phyloP scores from a whole-genome alignment of 2,888 invertebrate genomes.

The Lissocephala sabroskyi region DNA sequence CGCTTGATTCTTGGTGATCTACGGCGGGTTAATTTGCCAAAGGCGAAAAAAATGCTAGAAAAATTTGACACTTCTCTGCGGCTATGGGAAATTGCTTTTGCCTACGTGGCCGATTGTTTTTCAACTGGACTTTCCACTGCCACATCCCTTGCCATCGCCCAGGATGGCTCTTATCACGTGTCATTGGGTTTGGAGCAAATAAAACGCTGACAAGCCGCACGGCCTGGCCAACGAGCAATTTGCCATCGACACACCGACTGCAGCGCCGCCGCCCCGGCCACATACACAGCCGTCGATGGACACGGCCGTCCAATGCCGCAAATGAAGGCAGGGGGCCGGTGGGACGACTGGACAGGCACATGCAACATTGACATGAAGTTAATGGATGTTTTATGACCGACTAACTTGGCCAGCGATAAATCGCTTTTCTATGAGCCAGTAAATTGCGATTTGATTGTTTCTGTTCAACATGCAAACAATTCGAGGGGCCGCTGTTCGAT shows the following conservation, averaged over 20 bases:
- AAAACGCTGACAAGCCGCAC: constrained; percentile 65
- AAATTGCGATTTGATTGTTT: constrained; percentile 65
- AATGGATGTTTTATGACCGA: constrained; percentile 66
- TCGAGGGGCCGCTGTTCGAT: constrained; percentile 16
- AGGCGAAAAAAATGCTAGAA: constrained; percentile 19
- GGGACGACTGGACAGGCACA: constrained; percentile 15
- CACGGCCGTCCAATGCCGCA: constrained; percentile 37
- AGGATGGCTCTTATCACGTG: constrained; percentile 57
- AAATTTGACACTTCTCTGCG: constrained; percentile 52
- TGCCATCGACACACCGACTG: constrained; percentile 29
- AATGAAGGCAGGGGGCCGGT: constrained; percentile 49
- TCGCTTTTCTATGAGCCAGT: constrained; percentile 64
- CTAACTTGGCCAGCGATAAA: constrained; percentile 65
- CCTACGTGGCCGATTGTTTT: constrained; percentile 57
- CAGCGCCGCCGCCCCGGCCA: constrained; percentile 15
- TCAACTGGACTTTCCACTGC: constrained; percentile 10
- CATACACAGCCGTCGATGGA: constrained; percentile 10
- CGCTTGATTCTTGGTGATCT: too few species aligned
- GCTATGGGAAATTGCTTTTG: constrained; percentile 59
- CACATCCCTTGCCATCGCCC: neutral
- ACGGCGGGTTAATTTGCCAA: too few species aligned
- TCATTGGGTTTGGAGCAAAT: constrained; percentile 45
- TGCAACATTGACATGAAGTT: constrained; percentile 63
- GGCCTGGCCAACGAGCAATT: constrained; percentile 41
- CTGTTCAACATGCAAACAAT: constrained; percentile 62